These are phyloP conservation scores for Gallinago media DNA, from an alignment of 2,113 vertebrate species.

Conservation along the genomic window DNA sequence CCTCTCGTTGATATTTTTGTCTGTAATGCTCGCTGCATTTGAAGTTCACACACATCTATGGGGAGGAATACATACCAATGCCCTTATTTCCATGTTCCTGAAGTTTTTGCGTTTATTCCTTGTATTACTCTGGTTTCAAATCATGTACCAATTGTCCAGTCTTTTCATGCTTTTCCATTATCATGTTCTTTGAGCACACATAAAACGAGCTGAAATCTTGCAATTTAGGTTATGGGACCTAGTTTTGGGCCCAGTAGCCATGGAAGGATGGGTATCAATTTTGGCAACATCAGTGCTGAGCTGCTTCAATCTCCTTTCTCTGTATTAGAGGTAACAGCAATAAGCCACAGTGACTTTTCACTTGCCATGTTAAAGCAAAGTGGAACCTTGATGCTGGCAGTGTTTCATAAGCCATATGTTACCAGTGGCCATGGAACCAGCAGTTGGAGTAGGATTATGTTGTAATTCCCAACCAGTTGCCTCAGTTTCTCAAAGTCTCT, in stretches of 20 bases:
- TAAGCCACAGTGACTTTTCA: background rate
- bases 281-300: background rate
- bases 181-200: background rate
- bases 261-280: background rate
- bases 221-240: background rate
- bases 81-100: background rate
- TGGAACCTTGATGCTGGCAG: background rate
- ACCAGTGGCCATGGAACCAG: background rate
- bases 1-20: background rate
- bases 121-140: fast-evolving
- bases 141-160: background rate
- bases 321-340: background rate
- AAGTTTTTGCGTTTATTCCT: background rate
- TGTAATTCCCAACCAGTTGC: background rate
- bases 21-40: background rate
- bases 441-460: background rate
- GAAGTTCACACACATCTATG: background rate
- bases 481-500: background rate
- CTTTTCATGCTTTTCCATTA: background rate
- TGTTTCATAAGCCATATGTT: background rate
- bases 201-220: background rate
- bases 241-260: no score
- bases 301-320: background rate
- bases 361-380: background rate
- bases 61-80: background rate